These are phyloP conservation scores for Ligdia adustata DNA, from an alignment of 2,888 invertebrate genomes.

Conservation along the genomic window DNA sequence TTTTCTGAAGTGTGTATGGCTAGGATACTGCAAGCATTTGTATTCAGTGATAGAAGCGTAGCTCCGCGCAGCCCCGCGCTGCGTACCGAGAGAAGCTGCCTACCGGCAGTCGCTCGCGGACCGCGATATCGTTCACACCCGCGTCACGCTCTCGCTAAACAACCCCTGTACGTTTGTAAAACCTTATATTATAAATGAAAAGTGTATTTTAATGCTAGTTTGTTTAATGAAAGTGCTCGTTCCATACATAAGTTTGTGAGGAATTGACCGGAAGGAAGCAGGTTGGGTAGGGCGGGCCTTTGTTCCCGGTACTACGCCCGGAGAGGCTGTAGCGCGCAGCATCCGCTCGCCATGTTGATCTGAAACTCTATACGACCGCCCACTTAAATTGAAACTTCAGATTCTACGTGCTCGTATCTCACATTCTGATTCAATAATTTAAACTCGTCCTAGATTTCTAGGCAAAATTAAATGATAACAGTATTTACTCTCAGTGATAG, in stretches of 20 bases:
- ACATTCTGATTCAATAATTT: conserved; percentile 23
- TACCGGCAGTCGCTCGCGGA: conserved; percentile 77
- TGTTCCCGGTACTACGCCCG: conserved; percentile 77
- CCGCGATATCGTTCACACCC: conserved; percentile 55
- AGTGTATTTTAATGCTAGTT: conserved; percentile 37
- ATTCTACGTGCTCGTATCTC: not conserved
- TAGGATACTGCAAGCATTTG: conserved; percentile 12
- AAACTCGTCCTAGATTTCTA: conserved; percentile 21
- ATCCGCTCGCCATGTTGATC: conserved; percentile 71
- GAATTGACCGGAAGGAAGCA: conserved; percentile 50
- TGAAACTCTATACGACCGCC: conserved; percentile 27
- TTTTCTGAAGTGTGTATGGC: not conserved
- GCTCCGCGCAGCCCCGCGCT: conserved; percentile 77
- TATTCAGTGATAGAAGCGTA: conserved; percentile 41
- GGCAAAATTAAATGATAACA: conserved; percentile 16
- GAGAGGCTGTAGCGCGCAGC: conserved; percentile 77
- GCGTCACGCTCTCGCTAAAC: conserved; percentile 40
- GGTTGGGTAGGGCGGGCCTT: conserved; percentile 70
- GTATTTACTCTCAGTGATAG: conserved; percentile 17
- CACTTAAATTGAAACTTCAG: conserved; percentile 11
- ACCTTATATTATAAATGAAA: conserved; percentile 51
- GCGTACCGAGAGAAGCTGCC: conserved; percentile 66
- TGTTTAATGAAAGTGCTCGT: conserved; percentile 57
- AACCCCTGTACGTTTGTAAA: conserved; percentile 54
- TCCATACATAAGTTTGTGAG: conserved; percentile 59